Base-by-base conservation (phyloP, 1,140 invertebrate species). In the Pogonus chalceus region DNA sequence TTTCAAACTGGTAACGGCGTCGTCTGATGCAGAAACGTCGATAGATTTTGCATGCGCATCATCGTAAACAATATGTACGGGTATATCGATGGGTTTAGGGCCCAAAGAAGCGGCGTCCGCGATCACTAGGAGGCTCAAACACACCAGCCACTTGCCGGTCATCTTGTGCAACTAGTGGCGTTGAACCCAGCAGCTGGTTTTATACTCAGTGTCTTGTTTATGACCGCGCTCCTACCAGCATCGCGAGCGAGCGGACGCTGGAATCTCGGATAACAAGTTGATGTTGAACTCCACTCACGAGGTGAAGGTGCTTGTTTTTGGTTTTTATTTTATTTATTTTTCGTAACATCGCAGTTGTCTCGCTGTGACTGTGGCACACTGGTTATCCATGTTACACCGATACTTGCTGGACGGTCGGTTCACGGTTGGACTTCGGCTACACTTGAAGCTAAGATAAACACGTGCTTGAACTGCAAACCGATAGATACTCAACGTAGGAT, bases 151-250 rank as follows among this genome's bases (percentile, higher is more conserved):
- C 55, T 52, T 52, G 4, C 9, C 23, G 14, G 31, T 47, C 37
- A 43, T 43, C 37, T 49, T 21, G 23, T 53, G 49, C 23, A 26
- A 56, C 55, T 56, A 23, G 43, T 52, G 55, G 52, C 52, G 47
- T 52, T 56, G 55, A 56, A 56, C 55, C 49, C 55, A 47, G 23
- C 24, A 16, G 50, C 55, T 43, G 50, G 55, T 56, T 56, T 56
- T 56, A 56, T 56, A 56, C 51, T 18, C 18, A 43, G 9, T 43
- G 9, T 43, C 37, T 43, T 43, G 37, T 43, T 43, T 43, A 43
- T 43, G 7, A 16, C 18, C 18, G 18, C n/a, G 18, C 37, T 12
- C 37, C 37, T 43, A 16, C 18, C 37, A 43, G 9, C 37, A 43
- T 3, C 9, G 4, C 50, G 14, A 14, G 4, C 2, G 23, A 24